Evolutionary conservation across 2,797 vertebrate species (phyloP), one percentile per base, ranked within the genome.

Genomic region (Sitta carolinensis): DNA sequence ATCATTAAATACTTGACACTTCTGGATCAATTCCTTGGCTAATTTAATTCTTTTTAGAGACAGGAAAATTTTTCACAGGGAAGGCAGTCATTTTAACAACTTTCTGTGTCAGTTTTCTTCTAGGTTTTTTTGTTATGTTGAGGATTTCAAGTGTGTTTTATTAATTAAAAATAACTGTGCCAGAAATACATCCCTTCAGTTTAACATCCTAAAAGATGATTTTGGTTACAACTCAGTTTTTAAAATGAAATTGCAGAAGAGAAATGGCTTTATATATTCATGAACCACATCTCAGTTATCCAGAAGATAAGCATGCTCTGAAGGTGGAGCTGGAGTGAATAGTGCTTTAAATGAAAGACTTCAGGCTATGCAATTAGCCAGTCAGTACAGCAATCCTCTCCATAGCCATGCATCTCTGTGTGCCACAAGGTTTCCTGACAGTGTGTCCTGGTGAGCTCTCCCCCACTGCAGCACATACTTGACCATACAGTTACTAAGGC

Each of bases 371-470:
- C 13, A 20, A 10, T 10, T 23, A 32, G 5, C 10, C 47, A 25
- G 26, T 38, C 51, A 34, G 42, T 17, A 3, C 34, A 61, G 29
- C 62, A 64, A 6, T 68, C 36, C 50, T 34, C 2, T 25, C 34
- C 40, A 5, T 30, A 29, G 36, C 30, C 7, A 1, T 11, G 6
- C 11, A 13, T 63, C 18, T 57, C 34, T 25, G 55, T 0, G 0
- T 47, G 29, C 15, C 26, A 27, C 54, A 8, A 76, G 10, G 10
- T 57, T 62, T 90, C 54, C 54, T 81, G 61, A 43, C 3, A 5
- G 36, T 2, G 7, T 52, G 20, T 51, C 34, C 26, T 54, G 36
- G 29, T 52, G 74, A 84, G 50, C 73, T 3, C 0, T 58, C 42
- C 30, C 66, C 81, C 40, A 3, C 36, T 57, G 38, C 83, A 68